Conservation (phyloP, 2,113 vertebrate genomes). For the Collichthys lucidus region DNA sequence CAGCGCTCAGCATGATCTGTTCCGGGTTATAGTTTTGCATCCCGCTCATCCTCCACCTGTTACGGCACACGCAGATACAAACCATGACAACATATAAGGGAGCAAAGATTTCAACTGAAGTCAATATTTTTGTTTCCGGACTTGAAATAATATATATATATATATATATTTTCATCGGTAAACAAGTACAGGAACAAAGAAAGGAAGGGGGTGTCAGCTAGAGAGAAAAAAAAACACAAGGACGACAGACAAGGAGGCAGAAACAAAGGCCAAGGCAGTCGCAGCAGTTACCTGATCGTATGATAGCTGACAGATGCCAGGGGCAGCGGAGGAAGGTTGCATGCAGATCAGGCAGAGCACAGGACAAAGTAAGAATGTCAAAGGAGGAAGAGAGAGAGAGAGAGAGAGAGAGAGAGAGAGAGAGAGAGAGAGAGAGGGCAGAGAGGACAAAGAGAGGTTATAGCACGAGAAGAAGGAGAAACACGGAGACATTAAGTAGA, state of each 20-base stretch:
- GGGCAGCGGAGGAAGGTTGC: slow-evolving; percentile 90
- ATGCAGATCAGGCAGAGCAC: slow-evolving; percentile 90
- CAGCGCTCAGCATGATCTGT: slow-evolving; percentile 96
- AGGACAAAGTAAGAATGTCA: slow-evolving; percentile 79
- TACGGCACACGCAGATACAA: slow-evolving; percentile 8
- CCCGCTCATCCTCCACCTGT: slow-evolving; percentile 93
- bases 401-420: no score
- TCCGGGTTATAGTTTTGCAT: slow-evolving; percentile 95
- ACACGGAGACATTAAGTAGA: slow-evolving; percentile 33
- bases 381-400: slow-evolving; percentile 37
- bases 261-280: slow-evolving; percentile 79
- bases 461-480: slow-evolving; percentile 33
- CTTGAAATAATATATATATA: background rate
- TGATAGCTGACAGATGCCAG: slow-evolving; percentile 98
- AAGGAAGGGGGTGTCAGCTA: slow-evolving; percentile 10
- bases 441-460: slow-evolving; percentile 50
- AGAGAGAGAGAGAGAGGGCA: slow-evolving; percentile 55
- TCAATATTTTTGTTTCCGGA: background rate
- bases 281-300: slow-evolving; percentile 97
- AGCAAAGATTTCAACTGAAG: background rate
- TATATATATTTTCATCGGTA: background rate
- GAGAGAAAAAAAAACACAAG: slow-evolving; percentile 30
- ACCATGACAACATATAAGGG: background rate
- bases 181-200: background rate
- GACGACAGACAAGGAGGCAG: slow-evolving; percentile 58